Base-by-base conservation (phyloP, 1,140 invertebrate species). In the Hycleus phaleratus region DNA sequence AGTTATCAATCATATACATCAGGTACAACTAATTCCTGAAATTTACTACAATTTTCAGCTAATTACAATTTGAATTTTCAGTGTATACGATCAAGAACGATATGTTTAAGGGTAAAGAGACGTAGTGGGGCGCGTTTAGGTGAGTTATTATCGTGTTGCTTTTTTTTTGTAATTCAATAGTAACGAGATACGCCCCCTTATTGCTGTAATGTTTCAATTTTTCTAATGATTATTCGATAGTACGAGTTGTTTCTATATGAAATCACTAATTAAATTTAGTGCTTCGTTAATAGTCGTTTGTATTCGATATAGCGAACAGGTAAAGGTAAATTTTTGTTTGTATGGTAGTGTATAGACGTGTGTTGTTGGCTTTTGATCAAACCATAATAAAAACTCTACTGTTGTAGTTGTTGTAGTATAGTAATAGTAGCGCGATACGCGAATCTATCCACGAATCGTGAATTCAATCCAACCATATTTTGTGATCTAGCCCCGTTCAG, bases 11-110 rank as follows among this genome's bases (percentile, higher is more conserved):
- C 90, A 96, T 74, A 95, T 96, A 74, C 91, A 95, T 75, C 87
- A 95, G 85, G 93, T 95, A 75, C 73, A 68, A 32, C 18, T 0
- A 32, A 32, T 7, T 4, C 4, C 11, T n/a, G 26, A 49, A 32
- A n/a, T 39, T 57, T 11, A 12, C 3, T n/a, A 11, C 1, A 54
- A 3, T 38, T 45, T 46, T 26, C 9, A 9, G 11, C 39, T 18
- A 46, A 53, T 42, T 53, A 9, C 12, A 58, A 42, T 44, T 54
- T 56, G 44, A 24, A 39, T 42, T 49, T 51, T 26, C 78, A 96
- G 93, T 96, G 93, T 75, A 96, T 97, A 71, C 85, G 89, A 75
- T 95, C 92, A 40, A 85, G 92, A 71, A 92, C 91, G 66, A 95
- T 97, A 78, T 94, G 91, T 74, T 78, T 97, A 38, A 84, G 93